Base-by-base conservation (phyloP, 2,797 vertebrate species). In the Hydrocynus forskahlii region DNA sequence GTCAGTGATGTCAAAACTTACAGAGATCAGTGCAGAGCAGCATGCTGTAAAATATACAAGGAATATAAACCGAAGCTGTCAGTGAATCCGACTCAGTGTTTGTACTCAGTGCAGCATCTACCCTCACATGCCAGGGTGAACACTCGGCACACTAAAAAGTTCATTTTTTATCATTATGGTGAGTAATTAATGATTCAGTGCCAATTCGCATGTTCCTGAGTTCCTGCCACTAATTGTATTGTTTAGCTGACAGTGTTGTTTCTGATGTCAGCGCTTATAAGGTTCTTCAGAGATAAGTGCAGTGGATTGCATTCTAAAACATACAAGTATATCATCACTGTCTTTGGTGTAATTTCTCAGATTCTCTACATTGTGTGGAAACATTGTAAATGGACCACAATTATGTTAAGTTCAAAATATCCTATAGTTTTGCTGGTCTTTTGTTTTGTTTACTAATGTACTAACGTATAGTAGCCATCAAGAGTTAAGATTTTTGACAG, bases 221-320 rank as follows among this genome's bases (percentile, higher is more conserved):
- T n/a, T 21, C 21, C 50, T 66, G 7, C 54, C 62, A 71, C 67
- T 38, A 60, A 63, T 57, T 43, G 64, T 75, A 72, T 35, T 66
- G 66, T 76, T 73, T 82, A 67, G 50, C 52, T 68, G 74, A 78
- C 75, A 66, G 25, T 40, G 25, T 43, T 72, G 52, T 50, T 40
- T 29, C 5, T 60, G 62, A 40, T 78, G 60, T 67, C 50, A 67
- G 55, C 17, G 38, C 70, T 52, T 54, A 64, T 50, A 70, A 17
- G 13, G 60, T 29, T 35, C 35, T 19, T 57, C 50, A 12, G 48
- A 54, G 38, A 72, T n/a, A 69, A 66, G 64, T 35, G 48, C 16
- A 68, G 55, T 70, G 45, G 25, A 70, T 54, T 43, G 16, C 74
- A 71, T 45, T 71, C 25, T 0, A 23, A 25, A 62, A 29, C 13